Percentiles rank a stretch among this genome's conserved stretches.
Conservation (phyloP, 2,797 vertebrate species). For the Ficedula albicollis region DNA sequence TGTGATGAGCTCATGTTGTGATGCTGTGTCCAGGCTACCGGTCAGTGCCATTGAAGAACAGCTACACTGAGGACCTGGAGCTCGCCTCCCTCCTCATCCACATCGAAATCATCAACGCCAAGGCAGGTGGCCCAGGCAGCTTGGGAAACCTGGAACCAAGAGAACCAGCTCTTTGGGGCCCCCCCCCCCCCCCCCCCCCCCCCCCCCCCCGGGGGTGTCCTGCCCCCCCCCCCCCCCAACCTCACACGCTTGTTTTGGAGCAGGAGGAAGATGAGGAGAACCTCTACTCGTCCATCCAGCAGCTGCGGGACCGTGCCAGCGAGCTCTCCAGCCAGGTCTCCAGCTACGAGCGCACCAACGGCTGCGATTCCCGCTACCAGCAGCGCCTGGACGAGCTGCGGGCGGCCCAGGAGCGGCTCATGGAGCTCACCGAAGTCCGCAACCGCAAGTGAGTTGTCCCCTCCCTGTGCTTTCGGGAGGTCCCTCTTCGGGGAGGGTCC, state of each 20-base stretch:
- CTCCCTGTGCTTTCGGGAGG: fast-evolving
- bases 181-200: no score
- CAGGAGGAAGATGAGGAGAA: constrained; percentile 90
- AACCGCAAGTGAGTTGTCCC: constrained; percentile 80
- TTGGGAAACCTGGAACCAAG: not conserved
- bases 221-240: no score
- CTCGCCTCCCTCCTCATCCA: constrained; percentile 76
- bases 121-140: constrained; percentile 21
- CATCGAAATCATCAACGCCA: constrained; percentile 77
- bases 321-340: constrained; percentile 86
- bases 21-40: constrained; percentile 68
- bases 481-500: not conserved
- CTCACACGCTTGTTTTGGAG: not conserved
- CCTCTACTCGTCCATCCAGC: constrained; percentile 88
- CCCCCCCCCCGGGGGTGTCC: no score
- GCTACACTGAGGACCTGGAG: constrained; percentile 78
- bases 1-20: fast-evolving
- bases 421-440: constrained; percentile 86
- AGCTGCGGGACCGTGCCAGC: constrained; percentile 83
- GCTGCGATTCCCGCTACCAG: constrained; percentile 83
- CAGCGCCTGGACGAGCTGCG: constrained; percentile 85
- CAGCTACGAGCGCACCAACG: constrained; percentile 80
- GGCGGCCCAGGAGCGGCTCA: constrained; percentile 83
- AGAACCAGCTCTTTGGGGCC: no score
- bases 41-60: constrained; percentile 76